phyloP scores from a whole-genome alignment of 1,140 invertebrate genomes.

The Eulimnadia texana region DNA sequence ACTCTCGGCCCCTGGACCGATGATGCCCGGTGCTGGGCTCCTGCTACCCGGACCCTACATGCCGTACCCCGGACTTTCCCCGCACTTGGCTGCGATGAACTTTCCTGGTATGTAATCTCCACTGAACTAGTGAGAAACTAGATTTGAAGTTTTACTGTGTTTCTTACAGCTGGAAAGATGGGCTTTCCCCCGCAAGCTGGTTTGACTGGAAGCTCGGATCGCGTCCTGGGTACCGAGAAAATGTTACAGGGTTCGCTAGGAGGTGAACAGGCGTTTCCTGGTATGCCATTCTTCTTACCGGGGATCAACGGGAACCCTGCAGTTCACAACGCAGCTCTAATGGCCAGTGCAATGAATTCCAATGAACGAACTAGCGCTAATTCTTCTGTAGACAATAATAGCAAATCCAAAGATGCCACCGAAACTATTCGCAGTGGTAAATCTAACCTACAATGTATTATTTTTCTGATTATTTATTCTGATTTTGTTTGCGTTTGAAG shows the following conservation, averaged over 20 bases:
- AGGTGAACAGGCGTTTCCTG: neutral
- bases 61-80: conserved; percentile 41
- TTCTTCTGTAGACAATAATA: neutral
- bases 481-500: too few relatives aligned
- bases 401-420: neutral
- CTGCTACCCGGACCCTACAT: conserved; percentile 40
- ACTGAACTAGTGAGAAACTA: too few relatives aligned
- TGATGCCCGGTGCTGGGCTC: conserved; percentile 8
- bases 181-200: neutral
- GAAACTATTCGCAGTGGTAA: conserved; percentile 4
- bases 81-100: conserved; percentile 33
- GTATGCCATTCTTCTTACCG: conserved; percentile 7
- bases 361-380: neutral
- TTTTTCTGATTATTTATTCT: too few relatives aligned
- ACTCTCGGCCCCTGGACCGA: neutral
- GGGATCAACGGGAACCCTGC: neutral
- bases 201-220: neutral
- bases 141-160: too few relatives aligned
- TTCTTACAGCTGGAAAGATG: neutral
- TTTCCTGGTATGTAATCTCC: conserved; percentile 19
- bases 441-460: too few relatives aligned
- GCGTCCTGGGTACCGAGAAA: neutral
- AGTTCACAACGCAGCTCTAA: neutral
- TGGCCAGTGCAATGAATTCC: neutral
- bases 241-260: neutral